These are phyloP conservation scores for Acropora yongei DNA, from an alignment of 64 coral and sea anemone genomes.

Conservation along the genomic window DNA sequence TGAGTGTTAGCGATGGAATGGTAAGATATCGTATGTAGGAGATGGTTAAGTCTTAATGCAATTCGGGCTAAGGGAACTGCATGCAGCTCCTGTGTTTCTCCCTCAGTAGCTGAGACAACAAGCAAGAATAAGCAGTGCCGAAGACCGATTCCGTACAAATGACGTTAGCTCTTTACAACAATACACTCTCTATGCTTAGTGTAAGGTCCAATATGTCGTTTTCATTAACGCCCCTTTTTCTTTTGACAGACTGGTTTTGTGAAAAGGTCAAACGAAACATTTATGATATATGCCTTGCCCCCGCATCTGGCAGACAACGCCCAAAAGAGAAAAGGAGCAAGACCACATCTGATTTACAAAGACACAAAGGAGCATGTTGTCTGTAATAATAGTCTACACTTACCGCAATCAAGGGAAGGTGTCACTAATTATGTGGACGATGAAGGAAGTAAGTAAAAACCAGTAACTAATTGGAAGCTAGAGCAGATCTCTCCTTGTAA, in stretches of 20 bases:
- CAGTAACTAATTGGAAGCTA: too few species aligned
- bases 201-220: background rate
- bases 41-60: background rate
- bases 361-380: background rate
- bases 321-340: background rate
- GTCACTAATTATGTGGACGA: background rate
- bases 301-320: slow-evolving; percentile 22
- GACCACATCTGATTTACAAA: slow-evolving; percentile 41
- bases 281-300: slow-evolving; percentile 44
- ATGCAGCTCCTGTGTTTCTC: too few species aligned
- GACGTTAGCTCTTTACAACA: too few species aligned
- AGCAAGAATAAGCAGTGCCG: too few species aligned
- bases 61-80: too few species aligned
- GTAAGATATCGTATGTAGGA: slow-evolving; percentile 10
- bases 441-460: background rate
- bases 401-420: background rate
- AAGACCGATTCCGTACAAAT: too few species aligned
- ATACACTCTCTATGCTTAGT: too few species aligned
- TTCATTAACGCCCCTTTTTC: background rate
- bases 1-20: slow-evolving; percentile 44
- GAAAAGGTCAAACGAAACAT: slow-evolving; percentile 21
- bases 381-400: background rate
- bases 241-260: slow-evolving; percentile 43
- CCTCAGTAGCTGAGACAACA: too few species aligned
- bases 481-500: too few species aligned